phyloP scores from a whole-genome alignment of 2,888 invertebrate genomes.

The Beris morrisii region DNA sequence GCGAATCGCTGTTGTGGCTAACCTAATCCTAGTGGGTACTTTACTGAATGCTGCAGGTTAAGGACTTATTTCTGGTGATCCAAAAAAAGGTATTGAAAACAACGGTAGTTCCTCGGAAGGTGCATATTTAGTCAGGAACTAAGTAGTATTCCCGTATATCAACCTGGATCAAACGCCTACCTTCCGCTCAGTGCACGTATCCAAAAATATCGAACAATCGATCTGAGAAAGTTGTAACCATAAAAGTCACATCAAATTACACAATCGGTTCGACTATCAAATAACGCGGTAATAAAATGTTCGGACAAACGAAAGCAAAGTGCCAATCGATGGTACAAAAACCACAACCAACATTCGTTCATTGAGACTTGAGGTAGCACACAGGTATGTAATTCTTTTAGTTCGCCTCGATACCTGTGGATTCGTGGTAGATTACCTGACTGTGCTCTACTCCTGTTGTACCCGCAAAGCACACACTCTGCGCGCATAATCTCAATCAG shows the following conservation, averaged over 20 bases:
- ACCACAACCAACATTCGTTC: conserved; percentile 1
- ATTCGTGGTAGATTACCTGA: background rate
- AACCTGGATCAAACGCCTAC: too few species aligned
- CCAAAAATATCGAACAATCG: too few species aligned
- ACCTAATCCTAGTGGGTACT: too few species aligned
- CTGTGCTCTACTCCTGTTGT: conserved; percentile 9
- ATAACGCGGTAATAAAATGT: conserved; percentile 14
- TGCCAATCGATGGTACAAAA: background rate
- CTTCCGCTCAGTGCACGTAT: too few species aligned
- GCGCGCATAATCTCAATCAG: conserved; percentile 22
- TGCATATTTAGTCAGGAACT: too few species aligned
- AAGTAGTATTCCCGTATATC: too few species aligned
- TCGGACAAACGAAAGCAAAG: conserved; percentile 5
- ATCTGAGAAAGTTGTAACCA: background rate
- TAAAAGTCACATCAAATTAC: conserved; percentile 23
- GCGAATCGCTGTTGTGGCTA: too few species aligned
- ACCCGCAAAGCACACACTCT: conserved; percentile 11
- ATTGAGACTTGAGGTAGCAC: background rate
- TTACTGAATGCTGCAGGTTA: too few species aligned
- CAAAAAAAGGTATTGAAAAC: too few species aligned
- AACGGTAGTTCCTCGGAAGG: too few species aligned
- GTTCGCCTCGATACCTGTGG: conserved; percentile 6
- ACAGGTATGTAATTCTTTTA: conserved; percentile 4
- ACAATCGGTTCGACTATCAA: background rate
- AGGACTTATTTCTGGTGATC: too few species aligned